Evolutionary conservation across 2,113 vertebrate species (phyloP).

Genomic region (Mionectes macconnelli): DNA sequence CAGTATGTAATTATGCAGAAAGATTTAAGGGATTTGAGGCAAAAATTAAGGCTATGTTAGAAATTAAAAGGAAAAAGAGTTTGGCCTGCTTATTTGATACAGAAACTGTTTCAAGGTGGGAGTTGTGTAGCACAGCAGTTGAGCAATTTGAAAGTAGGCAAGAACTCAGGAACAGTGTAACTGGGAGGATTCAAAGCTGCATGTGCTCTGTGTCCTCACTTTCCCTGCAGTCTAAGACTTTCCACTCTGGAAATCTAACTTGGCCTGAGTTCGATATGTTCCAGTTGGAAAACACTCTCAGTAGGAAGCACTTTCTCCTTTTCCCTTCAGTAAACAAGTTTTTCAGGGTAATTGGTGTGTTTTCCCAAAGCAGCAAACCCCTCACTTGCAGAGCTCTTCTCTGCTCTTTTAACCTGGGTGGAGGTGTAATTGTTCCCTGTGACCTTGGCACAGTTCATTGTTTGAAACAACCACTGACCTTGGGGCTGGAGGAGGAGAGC

Average conservation of each 20-base stretch:
- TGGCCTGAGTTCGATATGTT: neutral
- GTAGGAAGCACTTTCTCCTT: neutral
- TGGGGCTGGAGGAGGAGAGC: neutral
- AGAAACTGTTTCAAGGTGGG: neutral
- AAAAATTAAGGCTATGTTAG: neutral
- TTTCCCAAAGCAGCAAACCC: neutral
- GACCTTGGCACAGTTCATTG: neutral
- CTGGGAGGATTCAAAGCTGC: neutral
- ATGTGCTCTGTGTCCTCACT: neutral
- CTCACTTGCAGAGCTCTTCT: neutral
- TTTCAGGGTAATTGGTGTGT: neutral
- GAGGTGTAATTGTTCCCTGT: neutral
- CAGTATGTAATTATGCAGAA: neutral
- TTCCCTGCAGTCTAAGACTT: slow-evolving; percentile 17
- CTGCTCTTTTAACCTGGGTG: slow-evolving; percentile 33
- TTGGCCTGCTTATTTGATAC: neutral
- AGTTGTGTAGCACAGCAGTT: neutral
- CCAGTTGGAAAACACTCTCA: slow-evolving; percentile 21
- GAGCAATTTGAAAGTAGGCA: neutral
- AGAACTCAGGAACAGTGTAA: neutral
- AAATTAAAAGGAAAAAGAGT: neutral
- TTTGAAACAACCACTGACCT: neutral
- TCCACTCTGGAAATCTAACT: slow-evolving; percentile 16
- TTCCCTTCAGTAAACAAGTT: neutral
- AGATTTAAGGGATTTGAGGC: neutral